Base-by-base conservation (phyloP, 2,888 invertebrate genomes). In the Drosophila mimica region DNA sequence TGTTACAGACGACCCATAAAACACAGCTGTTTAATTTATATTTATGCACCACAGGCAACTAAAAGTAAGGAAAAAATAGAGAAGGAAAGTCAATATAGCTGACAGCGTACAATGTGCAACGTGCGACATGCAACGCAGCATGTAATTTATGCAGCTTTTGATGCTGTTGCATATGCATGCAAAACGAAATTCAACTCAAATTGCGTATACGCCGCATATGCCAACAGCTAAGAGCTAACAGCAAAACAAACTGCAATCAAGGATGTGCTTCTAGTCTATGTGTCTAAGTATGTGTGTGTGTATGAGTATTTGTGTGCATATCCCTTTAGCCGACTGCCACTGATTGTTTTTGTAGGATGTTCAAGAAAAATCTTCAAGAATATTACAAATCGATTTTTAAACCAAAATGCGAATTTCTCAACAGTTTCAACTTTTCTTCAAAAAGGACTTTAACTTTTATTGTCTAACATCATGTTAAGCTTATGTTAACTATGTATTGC, bases 161-260 rank as follows among this genome's bases (percentile, higher is more conserved):
- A 78, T 73, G 79, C 85, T 84, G 88, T 89, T 84, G 83, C 88
- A 84, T 89, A 89, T 84, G 89, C 79, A 84, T 84, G 75, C 66
- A 63, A 52, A 61, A 46, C 58, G 38, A 56, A 43, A 30, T 30
- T 28, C 57, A 52, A 65, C 20, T 53, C n/a, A 56, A 38, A 70
- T 70, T 75, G 77, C 77, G 74, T 70, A 64, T 78, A 65, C 66
- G 73, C 34, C 56, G 33, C 61, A 43, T 59, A 28, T 36, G 2
- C 25, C 11, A 64, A 46, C 33, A 48, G 33, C 30, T 3, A 30
- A 54, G 20, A 31, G 31, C 58, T 43, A 57, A 56, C 56, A 46
- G 54, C 51, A 70, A 46, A 33, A 43, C 20, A 57, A 57, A 43
- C 53, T 25, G 36, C 54, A 53, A 68, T 34, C 57, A 75, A 61